These are phyloP conservation scores for Rhizomys pruinosus DNA, from an alignment of 2,113 vertebrate genomes.

Conservation along the genomic window DNA sequence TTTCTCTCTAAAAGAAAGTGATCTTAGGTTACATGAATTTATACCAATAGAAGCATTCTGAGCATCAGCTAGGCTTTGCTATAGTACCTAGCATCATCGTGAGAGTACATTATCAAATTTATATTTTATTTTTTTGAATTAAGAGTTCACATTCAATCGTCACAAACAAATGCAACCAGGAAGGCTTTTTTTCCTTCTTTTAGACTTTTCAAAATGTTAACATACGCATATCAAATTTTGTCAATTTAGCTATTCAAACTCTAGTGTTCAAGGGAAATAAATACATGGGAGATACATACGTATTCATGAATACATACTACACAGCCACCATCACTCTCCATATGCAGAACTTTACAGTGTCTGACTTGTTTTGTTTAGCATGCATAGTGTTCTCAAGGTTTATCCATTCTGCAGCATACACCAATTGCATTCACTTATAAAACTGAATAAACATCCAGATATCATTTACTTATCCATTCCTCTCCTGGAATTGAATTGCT, in stretches of 20 bases:
- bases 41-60: neutral
- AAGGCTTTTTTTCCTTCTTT: neutral
- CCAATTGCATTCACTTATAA: neutral
- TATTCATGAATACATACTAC: neutral
- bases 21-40: neutral
- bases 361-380: neutral
- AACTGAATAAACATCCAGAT: neutral
- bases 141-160: neutral
- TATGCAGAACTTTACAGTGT: neutral
- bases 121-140: neutral
- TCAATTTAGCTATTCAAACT: neutral
- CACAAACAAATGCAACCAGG: neutral
- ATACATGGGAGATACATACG: neutral
- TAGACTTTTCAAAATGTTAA: neutral
- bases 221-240: neutral
- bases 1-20: neutral
- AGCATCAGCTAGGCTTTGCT: neutral
- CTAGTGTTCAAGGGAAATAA: neutral
- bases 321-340: neutral
- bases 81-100: neutral
- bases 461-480: neutral
- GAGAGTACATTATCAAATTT: neutral
- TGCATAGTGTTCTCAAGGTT: neutral
- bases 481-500: neutral
- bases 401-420: neutral